Evolutionary conservation across 2,797 vertebrate species (phyloP).

Genomic region (Knipowitschia caucasica): DNA sequence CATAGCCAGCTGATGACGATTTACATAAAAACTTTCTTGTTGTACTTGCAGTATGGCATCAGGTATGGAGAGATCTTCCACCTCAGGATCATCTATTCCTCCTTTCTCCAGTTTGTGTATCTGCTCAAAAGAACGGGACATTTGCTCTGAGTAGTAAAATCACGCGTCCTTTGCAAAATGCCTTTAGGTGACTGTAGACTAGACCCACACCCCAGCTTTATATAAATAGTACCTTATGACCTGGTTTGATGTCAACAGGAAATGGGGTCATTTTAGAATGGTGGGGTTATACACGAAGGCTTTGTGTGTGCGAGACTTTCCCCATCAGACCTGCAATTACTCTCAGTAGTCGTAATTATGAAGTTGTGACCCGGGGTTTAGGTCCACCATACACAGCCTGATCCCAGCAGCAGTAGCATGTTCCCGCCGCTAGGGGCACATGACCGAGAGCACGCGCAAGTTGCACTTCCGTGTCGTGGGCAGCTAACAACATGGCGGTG

Average conservation of each 20-base stretch:
- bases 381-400: too few relatives aligned
- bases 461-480: constrained; percentile 61
- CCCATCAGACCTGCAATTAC: neutral
- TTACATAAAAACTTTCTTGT: constrained; percentile 79
- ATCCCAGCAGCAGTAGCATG: constrained; percentile 17
- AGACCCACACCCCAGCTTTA: constrained; percentile 39
- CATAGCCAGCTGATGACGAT: constrained; percentile 72
- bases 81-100: constrained; percentile 10
- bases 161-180: constrained; percentile 14
- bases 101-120: constrained; percentile 20
- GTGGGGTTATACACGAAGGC: constrained; percentile 7
- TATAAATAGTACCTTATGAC: constrained; percentile 63
- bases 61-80: constrained; percentile 48
- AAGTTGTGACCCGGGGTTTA: neutral
- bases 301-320: neutral
- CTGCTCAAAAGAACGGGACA: constrained; percentile 17
- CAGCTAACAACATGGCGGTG: constrained; percentile 70
- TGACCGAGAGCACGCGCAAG: constrained; percentile 15
- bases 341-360: neutral
- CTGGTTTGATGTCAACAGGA: constrained; percentile 14
- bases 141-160: constrained; percentile 24
- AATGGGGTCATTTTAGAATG: constrained; percentile 52
- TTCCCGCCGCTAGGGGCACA: constrained; percentile 12
- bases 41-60: constrained; percentile 77
- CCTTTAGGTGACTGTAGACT: constrained; percentile 31